Evolutionary conservation across 2,797 vertebrate species (phyloP).

Genomic region (Coregonus sp.): DNA sequence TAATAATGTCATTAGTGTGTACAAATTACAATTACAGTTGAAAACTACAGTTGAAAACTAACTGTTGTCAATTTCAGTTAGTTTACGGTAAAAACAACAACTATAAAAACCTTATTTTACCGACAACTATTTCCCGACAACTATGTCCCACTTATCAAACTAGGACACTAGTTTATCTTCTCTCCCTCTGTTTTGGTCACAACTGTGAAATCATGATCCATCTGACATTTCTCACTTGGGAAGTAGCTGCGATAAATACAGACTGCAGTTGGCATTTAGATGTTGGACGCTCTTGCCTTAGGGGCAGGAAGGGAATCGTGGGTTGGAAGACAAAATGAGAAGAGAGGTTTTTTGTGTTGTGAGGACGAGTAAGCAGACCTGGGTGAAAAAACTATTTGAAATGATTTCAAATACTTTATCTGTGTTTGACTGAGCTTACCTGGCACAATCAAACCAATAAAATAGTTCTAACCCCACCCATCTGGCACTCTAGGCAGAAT

Average conservation of each 20-base stretch:
- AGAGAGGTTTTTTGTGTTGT: slow-evolving; percentile 9
- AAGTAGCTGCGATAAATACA: slow-evolving; percentile 65
- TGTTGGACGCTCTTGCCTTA: slow-evolving; percentile 56
- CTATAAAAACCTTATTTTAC: neutral
- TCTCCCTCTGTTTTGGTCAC: slow-evolving; percentile 11
- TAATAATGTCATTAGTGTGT: neutral
- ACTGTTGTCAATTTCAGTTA: neutral
- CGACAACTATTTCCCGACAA: slow-evolving; percentile 49
- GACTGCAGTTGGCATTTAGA: slow-evolving; percentile 71
- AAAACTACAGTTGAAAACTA: too few species aligned
- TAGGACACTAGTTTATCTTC: slow-evolving; percentile 55
- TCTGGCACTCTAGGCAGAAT: neutral
- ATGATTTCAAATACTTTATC: too few species aligned
- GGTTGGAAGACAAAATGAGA: slow-evolving; percentile 45
- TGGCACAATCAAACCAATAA: neutral
- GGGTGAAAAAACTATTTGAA: neutral
- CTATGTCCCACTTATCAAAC: slow-evolving; percentile 68
- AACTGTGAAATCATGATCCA: slow-evolving; percentile 65
- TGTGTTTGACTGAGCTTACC: neutral
- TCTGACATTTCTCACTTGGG: slow-evolving; percentile 70
- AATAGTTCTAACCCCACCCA: neutral
- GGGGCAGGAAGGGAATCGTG: slow-evolving; percentile 52
- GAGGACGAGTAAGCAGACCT: neutral
- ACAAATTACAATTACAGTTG: neutral
- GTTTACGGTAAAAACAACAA: neutral